A percentile compares a stretch with the other conserved stretches of the same genome.
Conservation (phyloP, 2,797 vertebrate genomes). For the Sphenodon punctatus region DNA sequence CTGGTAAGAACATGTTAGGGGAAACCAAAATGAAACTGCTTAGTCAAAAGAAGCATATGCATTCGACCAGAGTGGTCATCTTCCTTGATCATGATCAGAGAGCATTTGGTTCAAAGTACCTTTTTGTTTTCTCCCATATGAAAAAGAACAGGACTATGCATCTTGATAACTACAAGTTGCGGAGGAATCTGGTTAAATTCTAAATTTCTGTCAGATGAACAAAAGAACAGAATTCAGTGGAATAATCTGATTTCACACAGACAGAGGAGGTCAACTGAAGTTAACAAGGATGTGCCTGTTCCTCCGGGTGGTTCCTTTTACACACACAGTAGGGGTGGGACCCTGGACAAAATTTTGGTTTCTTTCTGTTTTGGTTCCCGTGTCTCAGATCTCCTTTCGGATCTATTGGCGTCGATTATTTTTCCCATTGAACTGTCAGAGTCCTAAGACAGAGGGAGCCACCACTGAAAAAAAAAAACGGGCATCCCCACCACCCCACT, state of each 20-base stretch:
- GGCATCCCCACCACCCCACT: too few relatives aligned
- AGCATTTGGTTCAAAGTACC: background rate
- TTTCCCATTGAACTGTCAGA: too few relatives aligned
- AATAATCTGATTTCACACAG: background rate
- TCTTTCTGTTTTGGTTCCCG: too few relatives aligned
- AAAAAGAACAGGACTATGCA: background rate
- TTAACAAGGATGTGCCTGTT: background rate
- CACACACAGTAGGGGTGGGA: too few relatives aligned
- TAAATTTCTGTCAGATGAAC: background rate
- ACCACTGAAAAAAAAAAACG: too few relatives aligned
- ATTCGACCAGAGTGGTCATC: background rate
- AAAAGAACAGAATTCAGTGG: background rate
- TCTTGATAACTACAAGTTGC: background rate
- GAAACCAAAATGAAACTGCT: background rate
- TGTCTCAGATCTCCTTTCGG: too few relatives aligned
- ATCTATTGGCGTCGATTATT: too few relatives aligned
- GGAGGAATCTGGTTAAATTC: background rate
- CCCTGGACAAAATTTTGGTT: too few relatives aligned
- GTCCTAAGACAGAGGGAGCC: too few relatives aligned
- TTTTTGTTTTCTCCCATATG: background rate
- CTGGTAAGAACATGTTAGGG: background rate
- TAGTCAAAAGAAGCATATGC: background rate
- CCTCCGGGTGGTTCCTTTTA: background rate
- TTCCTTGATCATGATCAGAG: background rate
- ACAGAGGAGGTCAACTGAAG: background rate